A percentile compares a stretch with the other conserved stretches of the same genome.
Evolutionary conservation across 2,113 vertebrate genomes (phyloP).

Genomic region (Campylomormyrus tamandua): DNA sequence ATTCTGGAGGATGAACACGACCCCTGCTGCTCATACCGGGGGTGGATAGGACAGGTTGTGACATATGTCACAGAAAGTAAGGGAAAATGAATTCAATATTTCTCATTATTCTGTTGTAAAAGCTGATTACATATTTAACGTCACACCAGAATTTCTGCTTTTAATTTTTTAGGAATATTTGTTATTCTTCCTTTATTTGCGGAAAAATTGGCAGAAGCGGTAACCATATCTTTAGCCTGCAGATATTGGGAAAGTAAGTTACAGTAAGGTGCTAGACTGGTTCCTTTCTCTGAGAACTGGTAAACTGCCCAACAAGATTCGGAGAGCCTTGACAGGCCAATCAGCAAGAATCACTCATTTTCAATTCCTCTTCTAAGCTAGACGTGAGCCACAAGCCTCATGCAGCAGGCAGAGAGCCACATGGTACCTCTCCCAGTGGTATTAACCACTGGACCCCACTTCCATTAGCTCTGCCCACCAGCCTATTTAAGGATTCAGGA

Average conservation of each 20-base stretch:
- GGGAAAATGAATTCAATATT: background rate
- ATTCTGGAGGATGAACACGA: background rate
- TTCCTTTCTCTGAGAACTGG: background rate
- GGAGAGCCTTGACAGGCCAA: background rate
- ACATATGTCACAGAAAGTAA: background rate
- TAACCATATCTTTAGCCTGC: background rate
- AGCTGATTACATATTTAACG: background rate
- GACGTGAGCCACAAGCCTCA: background rate
- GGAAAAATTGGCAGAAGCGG: background rate
- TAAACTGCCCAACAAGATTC: background rate
- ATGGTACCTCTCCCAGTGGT: background rate
- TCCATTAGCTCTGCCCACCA: slow-evolving; percentile 12
- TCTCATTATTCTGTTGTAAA: background rate
- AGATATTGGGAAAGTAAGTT: background rate
- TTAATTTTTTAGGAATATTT: background rate
- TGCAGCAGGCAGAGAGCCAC: background rate
- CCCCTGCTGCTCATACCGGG: background rate
- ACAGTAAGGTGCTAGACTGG: background rate
- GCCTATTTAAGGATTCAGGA: slow-evolving; percentile 1
- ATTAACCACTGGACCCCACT: background rate
- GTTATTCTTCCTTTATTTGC: background rate
- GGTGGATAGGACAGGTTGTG: background rate
- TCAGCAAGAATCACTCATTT: background rate
- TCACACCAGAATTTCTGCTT: background rate
- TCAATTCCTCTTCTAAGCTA: background rate